Evolutionary conservation across 2,113 vertebrate species (phyloP), one percentile per base, ranked within the genome.

Genomic region (Orycteropus afer): DNA sequence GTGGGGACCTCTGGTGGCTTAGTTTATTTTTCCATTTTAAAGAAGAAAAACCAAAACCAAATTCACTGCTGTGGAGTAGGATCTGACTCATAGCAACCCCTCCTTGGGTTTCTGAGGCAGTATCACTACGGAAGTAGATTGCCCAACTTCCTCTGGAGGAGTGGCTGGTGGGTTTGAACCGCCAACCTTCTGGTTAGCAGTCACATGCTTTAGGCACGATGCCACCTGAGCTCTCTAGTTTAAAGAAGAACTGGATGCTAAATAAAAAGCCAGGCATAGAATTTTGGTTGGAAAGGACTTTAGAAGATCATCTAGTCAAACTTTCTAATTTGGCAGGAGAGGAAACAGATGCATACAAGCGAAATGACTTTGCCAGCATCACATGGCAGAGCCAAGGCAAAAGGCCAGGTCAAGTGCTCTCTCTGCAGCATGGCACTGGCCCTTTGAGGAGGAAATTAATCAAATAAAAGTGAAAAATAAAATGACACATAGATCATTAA

Each of bases 1-100:
- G 11, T 77, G 97, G 98, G 94, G 98, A 98, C 98, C 98, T 97
- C 98, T 98, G 97, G 97, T 86, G 98, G 95, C 79, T 93, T 23
- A 29, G 27, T 42, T 67, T 76, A 45, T 86, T 40, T 77, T 86
- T 79, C 34, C 78, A 82, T 63, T 13, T 63, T 57, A 55, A 45
- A 81, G 76, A 87, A 47, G 5, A 57, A 20, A 20, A 13, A n/a
- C n/a, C n/a, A n/a, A n/a, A n/a, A n/a, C n/a, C n/a, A n/a, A n/a
- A n/a, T n/a, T n/a, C n/a, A n/a, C n/a, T n/a, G n/a, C n/a, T n/a
- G n/a, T n/a, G n/a, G n/a, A n/a, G n/a, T n/a, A n/a, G n/a, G n/a
- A n/a, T n/a, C n/a, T n/a, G n/a, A n/a, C n/a, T n/a, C n/a, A n/a
- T n/a, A n/a, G n/a, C n/a, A n/a, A n/a, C n/a, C n/a, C n/a, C n/a